A percentile compares a stretch with the other conserved stretches of the same genome.
phyloP scores from a whole-genome alignment of 2,113 vertebrate genomes.

The Alosa alosa region DNA sequence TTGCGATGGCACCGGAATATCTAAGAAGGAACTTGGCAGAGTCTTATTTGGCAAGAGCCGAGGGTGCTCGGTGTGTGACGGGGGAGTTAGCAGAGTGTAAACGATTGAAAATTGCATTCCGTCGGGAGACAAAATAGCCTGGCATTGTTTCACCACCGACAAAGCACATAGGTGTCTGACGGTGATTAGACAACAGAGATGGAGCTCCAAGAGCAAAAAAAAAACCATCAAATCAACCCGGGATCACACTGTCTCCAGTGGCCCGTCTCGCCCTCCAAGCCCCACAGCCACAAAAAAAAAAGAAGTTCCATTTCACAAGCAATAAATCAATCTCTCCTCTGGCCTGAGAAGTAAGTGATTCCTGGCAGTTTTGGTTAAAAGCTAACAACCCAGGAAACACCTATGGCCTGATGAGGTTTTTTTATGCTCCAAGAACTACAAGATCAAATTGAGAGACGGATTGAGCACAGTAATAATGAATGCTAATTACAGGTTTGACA shows the following conservation, averaged over 20 bases:
- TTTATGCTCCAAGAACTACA: background rate
- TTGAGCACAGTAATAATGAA: background rate
- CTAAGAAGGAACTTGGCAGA: background rate
- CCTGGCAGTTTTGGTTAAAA: slow-evolving; percentile 16
- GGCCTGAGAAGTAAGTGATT: slow-evolving; percentile 29
- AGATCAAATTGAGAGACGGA: background rate
- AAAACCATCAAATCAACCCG: slow-evolving; percentile 29
- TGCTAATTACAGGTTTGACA: background rate
- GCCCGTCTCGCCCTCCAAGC: background rate
- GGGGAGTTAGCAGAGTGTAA: slow-evolving; percentile 22
- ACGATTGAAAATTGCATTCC: slow-evolving; percentile 33
- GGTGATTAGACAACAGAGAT: slow-evolving; percentile 19
- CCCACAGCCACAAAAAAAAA: slow-evolving; percentile 30
- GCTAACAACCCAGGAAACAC: background rate
- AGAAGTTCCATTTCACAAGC: slow-evolving; percentile 39
- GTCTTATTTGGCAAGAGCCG: background rate
- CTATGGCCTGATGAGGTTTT: background rate
- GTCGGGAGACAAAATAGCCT: background rate
- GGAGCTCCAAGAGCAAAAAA: background rate
- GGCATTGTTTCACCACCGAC: background rate
- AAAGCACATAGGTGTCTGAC: slow-evolving; percentile 22
- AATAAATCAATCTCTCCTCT: slow-evolving; percentile 42
- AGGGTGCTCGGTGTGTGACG: background rate
- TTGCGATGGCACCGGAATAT: background rate
- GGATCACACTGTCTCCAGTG: slow-evolving; percentile 23